A percentile compares a stretch with the other conserved stretches of the same genome.
Conservation (phyloP, 2,888 invertebrate genomes). For the Stegophylla sp. region DNA sequence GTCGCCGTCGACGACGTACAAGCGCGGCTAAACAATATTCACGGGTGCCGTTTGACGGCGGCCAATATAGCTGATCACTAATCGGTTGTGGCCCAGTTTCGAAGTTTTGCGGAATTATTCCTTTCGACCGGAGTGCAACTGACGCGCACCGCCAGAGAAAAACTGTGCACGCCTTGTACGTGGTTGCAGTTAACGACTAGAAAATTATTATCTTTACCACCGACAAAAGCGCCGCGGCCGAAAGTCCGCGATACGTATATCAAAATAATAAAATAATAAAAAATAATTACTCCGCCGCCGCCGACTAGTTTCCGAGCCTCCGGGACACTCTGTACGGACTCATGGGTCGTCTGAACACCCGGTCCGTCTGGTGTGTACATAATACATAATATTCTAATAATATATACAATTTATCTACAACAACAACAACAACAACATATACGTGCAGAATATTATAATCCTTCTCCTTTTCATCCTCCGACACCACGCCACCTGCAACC, state of each 20-base stretch:
- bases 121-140: background rate
- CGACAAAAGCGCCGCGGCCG: conserved; percentile 3
- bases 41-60: background rate
- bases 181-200: conserved; percentile 7
- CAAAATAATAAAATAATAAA: conserved; percentile 38
- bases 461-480: background rate
- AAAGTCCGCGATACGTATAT: conserved; percentile 24
- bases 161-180: background rate
- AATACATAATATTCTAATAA: background rate
- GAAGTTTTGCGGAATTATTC: conserved; percentile 8
- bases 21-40: background rate
- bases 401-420: background rate
- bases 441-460: background rate
- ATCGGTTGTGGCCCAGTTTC: conserved; percentile 43
- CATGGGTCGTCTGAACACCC: conserved; percentile 32
- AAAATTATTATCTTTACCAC: conserved; percentile 2
- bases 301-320: conserved; percentile 42
- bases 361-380: conserved; percentile 17
- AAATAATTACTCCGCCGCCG: conserved; percentile 32
- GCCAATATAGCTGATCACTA: conserved; percentile 5
- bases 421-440: too few species aligned
- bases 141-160: background rate
- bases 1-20: background rate
- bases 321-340: conserved; percentile 34
- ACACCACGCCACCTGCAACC: background rate